phyloP scores from a whole-genome alignment of 2,113 vertebrate species.

The Tympanuchus pallidicinctus region DNA sequence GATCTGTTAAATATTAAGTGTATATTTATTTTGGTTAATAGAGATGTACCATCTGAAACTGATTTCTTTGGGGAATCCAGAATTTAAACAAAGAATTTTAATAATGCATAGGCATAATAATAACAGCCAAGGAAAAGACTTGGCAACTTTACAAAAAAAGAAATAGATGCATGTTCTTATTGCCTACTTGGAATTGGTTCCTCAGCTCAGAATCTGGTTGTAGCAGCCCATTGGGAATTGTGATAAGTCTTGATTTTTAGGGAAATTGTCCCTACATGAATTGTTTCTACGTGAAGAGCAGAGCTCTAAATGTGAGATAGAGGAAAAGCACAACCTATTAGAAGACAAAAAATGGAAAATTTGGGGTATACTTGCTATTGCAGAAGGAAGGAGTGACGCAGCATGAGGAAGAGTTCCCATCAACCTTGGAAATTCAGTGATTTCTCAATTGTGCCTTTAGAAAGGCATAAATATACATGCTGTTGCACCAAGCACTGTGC shows the following conservation, averaged over 20 bases:
- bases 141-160: neutral
- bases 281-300: neutral
- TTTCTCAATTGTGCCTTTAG: neutral
- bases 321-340: neutral
- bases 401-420: neutral
- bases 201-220: neutral
- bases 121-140: neutral
- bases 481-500: neutral
- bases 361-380: neutral
- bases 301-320: neutral
- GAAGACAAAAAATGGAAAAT: neutral
- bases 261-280: neutral
- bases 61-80: neutral
- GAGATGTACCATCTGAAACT: neutral
- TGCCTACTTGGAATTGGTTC: neutral
- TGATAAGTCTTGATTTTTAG: conserved; percentile 11
- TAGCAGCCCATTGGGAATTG: neutral
- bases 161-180: conserved; percentile 19
- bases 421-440: neutral
- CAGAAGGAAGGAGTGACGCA: neutral
- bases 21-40: neutral
- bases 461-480: neutral
- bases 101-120: conserved; percentile 9
- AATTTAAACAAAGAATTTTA: conserved; percentile 31
- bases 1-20: neutral